Conservation (phyloP, 2,113 vertebrate genomes). For the Eulacestoma nigropectus region DNA sequence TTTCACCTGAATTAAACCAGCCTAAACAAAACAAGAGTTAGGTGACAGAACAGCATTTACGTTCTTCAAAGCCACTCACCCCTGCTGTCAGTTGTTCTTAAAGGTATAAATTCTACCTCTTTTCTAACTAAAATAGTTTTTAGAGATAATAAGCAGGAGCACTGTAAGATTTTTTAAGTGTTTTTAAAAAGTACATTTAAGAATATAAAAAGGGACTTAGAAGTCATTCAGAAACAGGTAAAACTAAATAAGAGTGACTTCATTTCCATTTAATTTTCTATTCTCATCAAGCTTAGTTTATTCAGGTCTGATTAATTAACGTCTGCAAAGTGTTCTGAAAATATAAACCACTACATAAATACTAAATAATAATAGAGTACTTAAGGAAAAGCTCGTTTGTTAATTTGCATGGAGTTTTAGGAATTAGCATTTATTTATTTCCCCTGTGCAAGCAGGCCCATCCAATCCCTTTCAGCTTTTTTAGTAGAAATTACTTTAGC, state of each 20-base stretch:
- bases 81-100: not conserved
- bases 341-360: slow-evolving; percentile 3
- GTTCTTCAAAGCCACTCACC: slow-evolving; percentile 5
- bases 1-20: not conserved
- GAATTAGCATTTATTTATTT: slow-evolving; percentile 4
- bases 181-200: not conserved
- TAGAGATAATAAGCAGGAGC: not conserved
- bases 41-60: slow-evolving; percentile 10
- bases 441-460: not conserved
- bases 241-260: not conserved
- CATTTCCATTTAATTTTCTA: slow-evolving; percentile 18
- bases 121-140: slow-evolving; percentile 5
- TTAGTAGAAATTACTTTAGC: not conserved
- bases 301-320: slow-evolving; percentile 35
- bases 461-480: not conserved
- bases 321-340: not conserved
- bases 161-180: not conserved
- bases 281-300: slow-evolving; percentile 2
- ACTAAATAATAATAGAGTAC: not conserved
- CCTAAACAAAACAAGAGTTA: not conserved
- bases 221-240: not conserved
- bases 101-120: not conserved
- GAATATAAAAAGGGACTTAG: not conserved
- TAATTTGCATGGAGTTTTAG: not conserved
- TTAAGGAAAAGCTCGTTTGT: not conserved